Evolutionary conservation across 2,113 vertebrate species (phyloP).

Genomic region (Clarias magur): DNA sequence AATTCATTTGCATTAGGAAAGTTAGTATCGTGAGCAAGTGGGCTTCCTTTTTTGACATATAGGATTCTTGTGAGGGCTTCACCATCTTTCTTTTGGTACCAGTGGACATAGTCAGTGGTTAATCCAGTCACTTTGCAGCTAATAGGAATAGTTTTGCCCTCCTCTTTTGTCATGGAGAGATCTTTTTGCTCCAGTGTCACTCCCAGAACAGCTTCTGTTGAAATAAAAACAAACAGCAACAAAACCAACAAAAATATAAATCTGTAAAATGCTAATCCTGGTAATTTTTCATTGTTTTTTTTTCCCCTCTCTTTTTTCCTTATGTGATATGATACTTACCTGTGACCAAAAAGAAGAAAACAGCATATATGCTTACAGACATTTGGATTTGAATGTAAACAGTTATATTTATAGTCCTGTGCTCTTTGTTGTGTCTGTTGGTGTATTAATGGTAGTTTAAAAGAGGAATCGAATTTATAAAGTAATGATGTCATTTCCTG

Average conservation of each 20-base stretch:
- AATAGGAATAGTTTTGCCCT: too few species aligned
- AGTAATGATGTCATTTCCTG: not conserved
- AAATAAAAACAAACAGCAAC: not conserved
- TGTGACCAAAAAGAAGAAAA: constrained; percentile 3
- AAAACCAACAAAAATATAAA: not conserved
- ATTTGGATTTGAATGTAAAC: not conserved
- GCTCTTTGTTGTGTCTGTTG: too few species aligned
- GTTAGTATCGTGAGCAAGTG: too few species aligned
- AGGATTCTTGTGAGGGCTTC: not conserved
- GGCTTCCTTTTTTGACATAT: not conserved
- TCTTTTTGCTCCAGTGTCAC: not conserved
- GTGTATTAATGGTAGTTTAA: not conserved
- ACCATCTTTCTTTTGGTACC: not conserved
- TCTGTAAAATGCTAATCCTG: not conserved
- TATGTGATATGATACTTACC: constrained; percentile 16
- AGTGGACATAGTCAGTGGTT: not conserved
- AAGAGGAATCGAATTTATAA: not conserved
- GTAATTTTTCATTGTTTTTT: not conserved
- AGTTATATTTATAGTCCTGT: not conserved
- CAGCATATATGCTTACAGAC: not conserved
- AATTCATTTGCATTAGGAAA: not conserved
- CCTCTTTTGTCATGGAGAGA: too few species aligned
- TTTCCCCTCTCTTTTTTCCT: not conserved
- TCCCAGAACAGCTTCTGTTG: too few species aligned
- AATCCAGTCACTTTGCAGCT: not conserved